Evolutionary conservation across 1,140 invertebrate genomes (phyloP).

Genomic region (Vanessa atalanta): DNA sequence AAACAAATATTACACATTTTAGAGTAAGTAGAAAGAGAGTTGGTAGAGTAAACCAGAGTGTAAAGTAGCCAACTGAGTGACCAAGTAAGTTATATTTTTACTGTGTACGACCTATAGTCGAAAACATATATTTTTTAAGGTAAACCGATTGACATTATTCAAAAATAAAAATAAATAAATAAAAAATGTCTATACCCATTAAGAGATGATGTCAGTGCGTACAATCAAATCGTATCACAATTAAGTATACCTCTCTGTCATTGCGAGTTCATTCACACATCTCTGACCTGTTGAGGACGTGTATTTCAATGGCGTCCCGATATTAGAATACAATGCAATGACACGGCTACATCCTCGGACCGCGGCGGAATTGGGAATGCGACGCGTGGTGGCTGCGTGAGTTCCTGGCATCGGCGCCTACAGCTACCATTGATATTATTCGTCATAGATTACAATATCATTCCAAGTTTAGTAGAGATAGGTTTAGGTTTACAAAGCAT

Average conservation of each 20-base stretch:
- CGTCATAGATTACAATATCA: background rate
- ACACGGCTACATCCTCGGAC: conserved; percentile 37
- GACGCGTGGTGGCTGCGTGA: conserved; percentile 38
- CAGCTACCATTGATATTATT: background rate
- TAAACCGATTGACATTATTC: no score
- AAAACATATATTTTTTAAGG: no score
- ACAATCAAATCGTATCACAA: background rate
- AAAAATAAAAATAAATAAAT: no score
- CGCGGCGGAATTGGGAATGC: conserved; percentile 38
- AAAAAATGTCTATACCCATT: background rate
- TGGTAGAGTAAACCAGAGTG: no score
- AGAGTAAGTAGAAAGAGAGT: no score
- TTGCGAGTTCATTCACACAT: conserved; percentile 30
- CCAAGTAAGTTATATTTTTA: no score
- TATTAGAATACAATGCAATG: conserved; percentile 45
- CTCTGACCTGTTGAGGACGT: conserved; percentile 20
- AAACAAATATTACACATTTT: no score
- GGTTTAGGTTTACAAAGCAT: background rate
- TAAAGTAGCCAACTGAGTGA: no score
- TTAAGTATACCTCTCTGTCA: background rate
- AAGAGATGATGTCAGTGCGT: background rate
- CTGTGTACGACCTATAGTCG: no score
- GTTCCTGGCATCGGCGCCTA: conserved; percentile 36
- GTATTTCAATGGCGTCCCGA: conserved; percentile 31
- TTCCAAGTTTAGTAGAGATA: background rate